These are phyloP conservation scores for Aphidius colemani DNA, from an alignment of 2,888 invertebrate species.

Conservation along the genomic window DNA sequence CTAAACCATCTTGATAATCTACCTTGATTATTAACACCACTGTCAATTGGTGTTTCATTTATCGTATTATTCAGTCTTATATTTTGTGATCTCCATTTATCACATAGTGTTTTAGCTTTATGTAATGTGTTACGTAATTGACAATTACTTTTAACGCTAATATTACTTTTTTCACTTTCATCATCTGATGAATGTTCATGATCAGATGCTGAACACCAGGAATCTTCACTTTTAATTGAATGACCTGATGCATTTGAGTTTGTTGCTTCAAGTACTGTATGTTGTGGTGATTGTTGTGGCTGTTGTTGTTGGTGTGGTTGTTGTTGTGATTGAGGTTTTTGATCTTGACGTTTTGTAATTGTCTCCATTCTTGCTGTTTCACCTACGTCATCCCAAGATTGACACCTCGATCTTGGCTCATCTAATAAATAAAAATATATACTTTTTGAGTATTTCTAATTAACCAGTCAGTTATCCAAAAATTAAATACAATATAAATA, in stretches of 20 bases:
- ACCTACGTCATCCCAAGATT: conserved; percentile 75
- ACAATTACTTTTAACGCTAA: conserved; percentile 71
- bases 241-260: conserved; percentile 53
- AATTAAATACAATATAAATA: not conserved
- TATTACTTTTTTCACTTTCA: conserved; percentile 66
- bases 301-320: conserved; percentile 9
- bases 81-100: conserved; percentile 69
- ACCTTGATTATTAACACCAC: conserved; percentile 67
- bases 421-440: conserved; percentile 62
- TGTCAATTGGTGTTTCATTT: conserved; percentile 58
- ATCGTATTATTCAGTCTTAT: conserved; percentile 48
- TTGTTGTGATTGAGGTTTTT: not conserved
- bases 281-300: conserved; percentile 42
- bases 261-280: conserved; percentile 50
- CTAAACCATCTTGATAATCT: conserved; percentile 88
- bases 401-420: conserved; percentile 78
- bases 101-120: conserved; percentile 81
- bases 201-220: conserved; percentile 71
- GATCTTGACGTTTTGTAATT: conserved; percentile 29
- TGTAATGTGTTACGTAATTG: conserved; percentile 80
- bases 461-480: not conserved
- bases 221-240: conserved; percentile 66
- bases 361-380: conserved; percentile 44
- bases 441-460: not conserved
- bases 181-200: conserved; percentile 69